These are phyloP conservation scores for Upupa epops DNA, from an alignment of 2,113 vertebrate genomes.

Conservation along the genomic window DNA sequence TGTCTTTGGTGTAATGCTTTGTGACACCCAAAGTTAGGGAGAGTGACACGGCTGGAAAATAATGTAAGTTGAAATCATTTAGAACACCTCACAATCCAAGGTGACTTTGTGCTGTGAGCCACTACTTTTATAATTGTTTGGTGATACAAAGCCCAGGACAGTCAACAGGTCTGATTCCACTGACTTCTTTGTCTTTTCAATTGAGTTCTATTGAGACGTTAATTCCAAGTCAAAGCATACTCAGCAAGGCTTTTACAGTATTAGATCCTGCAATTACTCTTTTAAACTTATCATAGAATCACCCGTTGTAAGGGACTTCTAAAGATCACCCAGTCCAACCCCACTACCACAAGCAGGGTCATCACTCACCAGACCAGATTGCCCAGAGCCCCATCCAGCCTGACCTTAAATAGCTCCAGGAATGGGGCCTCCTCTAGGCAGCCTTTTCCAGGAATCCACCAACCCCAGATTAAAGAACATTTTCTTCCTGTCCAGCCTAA, in stretches of 20 bases:
- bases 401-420: too few relatives aligned
- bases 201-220: not conserved
- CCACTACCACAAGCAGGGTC: too few relatives aligned
- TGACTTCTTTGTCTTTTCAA: not conserved
- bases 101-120: constrained; percentile 42
- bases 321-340: too few relatives aligned
- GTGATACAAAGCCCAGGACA: not conserved
- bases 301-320: too few relatives aligned
- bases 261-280: not conserved
- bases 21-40: constrained; percentile 51
- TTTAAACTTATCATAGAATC: too few relatives aligned
- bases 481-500: too few relatives aligned
- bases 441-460: too few relatives aligned
- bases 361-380: too few relatives aligned
- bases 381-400: too few relatives aligned
- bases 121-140: constrained; percentile 25
- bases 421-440: too few relatives aligned
- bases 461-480: too few relatives aligned
- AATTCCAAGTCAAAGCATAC: not conserved
- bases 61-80: constrained; percentile 22
- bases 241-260: not conserved
- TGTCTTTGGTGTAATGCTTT: constrained; percentile 43
- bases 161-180: constrained; percentile 7
- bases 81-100: constrained; percentile 31
- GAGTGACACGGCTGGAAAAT: constrained; percentile 44